Percentiles rank a stretch among this genome's conserved stretches.
phyloP scores from a whole-genome alignment of 2,113 vertebrate genomes.

The Alosa alosa region DNA sequence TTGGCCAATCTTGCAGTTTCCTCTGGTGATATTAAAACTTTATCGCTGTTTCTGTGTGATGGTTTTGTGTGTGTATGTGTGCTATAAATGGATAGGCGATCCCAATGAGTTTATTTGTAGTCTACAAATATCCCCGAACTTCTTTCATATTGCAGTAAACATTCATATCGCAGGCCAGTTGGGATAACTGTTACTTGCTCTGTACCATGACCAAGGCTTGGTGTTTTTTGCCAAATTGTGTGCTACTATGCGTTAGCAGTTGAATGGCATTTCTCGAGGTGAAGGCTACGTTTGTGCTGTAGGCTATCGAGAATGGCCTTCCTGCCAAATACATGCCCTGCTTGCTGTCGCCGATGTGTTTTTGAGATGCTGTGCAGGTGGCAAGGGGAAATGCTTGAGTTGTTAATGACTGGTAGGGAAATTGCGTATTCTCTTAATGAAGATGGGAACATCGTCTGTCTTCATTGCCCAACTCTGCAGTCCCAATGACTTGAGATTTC shows the following conservation, averaged over 20 bases:
- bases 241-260: slow-evolving; percentile 22
- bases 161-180: not conserved
- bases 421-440: not conserved
- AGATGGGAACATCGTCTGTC: not conserved
- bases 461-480: not conserved
- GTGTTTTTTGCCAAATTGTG: slow-evolving; percentile 37
- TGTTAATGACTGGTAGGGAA: not conserved
- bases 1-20: not conserved
- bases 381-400: not conserved
- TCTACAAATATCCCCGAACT: not conserved
- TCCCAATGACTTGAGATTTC: not conserved
- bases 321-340: slow-evolving; percentile 43
- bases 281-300: slow-evolving; percentile 43
- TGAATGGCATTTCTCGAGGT: slow-evolving; percentile 41
- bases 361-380: slow-evolving; percentile 41
- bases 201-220: not conserved
- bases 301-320: slow-evolving; percentile 33
- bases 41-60: not conserved
- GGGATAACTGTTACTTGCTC: not conserved
- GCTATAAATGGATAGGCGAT: not conserved
- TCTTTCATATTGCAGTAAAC: not conserved
- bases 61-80: not conserved
- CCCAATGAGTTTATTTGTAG: not conserved
- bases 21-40: slow-evolving; percentile 4
- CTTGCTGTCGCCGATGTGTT: slow-evolving; percentile 21